phyloP scores from a whole-genome alignment of 1,140 invertebrate genomes.

The Aphelenchoides besseyi region DNA sequence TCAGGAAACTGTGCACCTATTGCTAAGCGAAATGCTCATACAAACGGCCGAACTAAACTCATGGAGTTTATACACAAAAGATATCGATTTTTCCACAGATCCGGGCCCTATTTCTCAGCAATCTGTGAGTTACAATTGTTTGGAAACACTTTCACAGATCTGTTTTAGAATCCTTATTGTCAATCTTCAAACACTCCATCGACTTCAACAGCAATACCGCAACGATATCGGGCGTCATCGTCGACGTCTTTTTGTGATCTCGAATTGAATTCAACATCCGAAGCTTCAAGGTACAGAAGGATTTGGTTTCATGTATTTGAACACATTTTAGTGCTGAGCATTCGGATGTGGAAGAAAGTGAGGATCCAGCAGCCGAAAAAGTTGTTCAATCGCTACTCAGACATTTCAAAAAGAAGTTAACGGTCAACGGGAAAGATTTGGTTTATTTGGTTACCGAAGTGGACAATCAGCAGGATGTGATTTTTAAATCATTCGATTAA shows the following conservation, averaged over 20 bases:
- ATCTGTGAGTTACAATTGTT: no score
- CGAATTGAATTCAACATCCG: not conserved
- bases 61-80: constrained; percentile 17
- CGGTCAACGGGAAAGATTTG: not conserved
- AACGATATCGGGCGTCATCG: no score
- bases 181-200: no score
- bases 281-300: constrained; percentile 1
- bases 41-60: constrained; percentile 5
- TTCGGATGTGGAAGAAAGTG: not conserved
- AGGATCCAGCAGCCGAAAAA: constrained; percentile 5
- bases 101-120: constrained; percentile 14
- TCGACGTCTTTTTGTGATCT: no score
- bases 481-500: not conserved
- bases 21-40: constrained; percentile 13
- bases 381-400: not conserved
- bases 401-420: not conserved
- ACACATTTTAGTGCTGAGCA: constrained; percentile 23
- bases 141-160: no score
- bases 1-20: constrained; percentile 24
- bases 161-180: no score
- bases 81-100: constrained; percentile 23
- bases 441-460: not conserved
- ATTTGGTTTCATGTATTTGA: no score
- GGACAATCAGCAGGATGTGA: constrained; percentile 11
- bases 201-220: not conserved